Conservation (phyloP, 2,888 invertebrate species). For the Hypselothyrea guttata region DNA sequence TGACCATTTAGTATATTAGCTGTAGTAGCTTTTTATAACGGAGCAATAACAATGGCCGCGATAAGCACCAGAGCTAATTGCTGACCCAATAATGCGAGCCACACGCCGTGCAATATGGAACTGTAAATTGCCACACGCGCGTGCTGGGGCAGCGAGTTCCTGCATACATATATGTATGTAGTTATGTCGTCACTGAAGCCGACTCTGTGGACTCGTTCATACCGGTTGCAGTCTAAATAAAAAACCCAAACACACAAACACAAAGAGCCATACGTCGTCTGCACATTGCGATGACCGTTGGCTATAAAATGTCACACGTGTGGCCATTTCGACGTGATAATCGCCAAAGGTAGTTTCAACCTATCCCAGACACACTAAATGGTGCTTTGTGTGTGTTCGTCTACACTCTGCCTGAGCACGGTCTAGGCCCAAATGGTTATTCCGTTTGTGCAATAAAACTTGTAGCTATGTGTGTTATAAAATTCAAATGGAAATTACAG, state of each 20-base stretch:
- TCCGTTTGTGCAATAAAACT: too few species aligned
- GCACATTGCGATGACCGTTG: conserved; percentile 23
- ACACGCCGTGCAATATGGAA: conserved; percentile 52
- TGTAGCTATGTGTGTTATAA: too few species aligned
- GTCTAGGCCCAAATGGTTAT: too few species aligned
- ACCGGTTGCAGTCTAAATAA: conserved; percentile 9
- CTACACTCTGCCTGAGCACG: conserved; percentile 15
- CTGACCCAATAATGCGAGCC: conserved; percentile 65
- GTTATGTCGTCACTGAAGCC: conserved; percentile 2
- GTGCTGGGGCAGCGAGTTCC: conserved; percentile 30
- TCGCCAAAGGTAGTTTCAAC: conserved; percentile 2
- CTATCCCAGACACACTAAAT: not conserved
- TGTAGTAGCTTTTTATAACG: conserved; percentile 8
- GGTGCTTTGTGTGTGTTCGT: conserved; percentile 3
- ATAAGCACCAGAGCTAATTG: conserved; percentile 51
- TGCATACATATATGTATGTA: too few species aligned
- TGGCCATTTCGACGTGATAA: conserved; percentile 27
- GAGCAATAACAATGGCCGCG: conserved; percentile 20
- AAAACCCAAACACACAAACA: not conserved
- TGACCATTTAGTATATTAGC: conserved; percentile 18
- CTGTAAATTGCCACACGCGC: conserved; percentile 61
- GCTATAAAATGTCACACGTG: conserved; percentile 52
- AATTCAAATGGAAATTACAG: too few species aligned
- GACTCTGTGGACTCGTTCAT: conserved; percentile 13
- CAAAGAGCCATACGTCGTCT: conserved; percentile 1